Evolutionary conservation across 2,797 vertebrate species (phyloP), one percentile per base, ranked within the genome.

Genomic region (Leptatherina wallacei): DNA sequence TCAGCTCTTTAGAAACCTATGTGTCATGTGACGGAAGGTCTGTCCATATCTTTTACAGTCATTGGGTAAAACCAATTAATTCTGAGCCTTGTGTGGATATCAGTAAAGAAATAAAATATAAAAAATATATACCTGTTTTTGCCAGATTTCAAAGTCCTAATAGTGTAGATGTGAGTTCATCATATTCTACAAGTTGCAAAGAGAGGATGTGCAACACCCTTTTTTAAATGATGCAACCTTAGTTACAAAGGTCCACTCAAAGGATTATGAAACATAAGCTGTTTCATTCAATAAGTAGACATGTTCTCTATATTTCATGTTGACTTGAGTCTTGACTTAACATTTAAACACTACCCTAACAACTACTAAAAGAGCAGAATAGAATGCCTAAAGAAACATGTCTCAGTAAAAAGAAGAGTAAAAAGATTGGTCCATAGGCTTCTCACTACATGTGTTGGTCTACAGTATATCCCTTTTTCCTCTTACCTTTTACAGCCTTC

Each of bases 401-500:
- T 69, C 61, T 66, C 12, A 36, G 13, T 69, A 61, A 64, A 77
- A 65, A 33, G 6, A n/a, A n/a, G 12, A 14, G 1, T 9, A 20
- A 62, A 36, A 49, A 57, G 22, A 74, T 16, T 0, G 44, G 2
- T 49, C 73, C 11, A 71, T 51, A 55, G 61, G 55, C 67, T 67
- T 61, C 18, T 55, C 64, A 52, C 38, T 62, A 35, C 42, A 36
- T 64, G 27, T 51, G 59, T 56, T 51, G 61, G 35, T 71, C 49
- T 36, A 54, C 9, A 29, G n/a, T 22, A 20, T 33, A 56, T 69
- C 29, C 22, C 61, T 47, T 13, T 57, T 58, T 56, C 14, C 8
- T 54, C 62, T 64, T 40, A 54, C 27, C 54, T 60, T 65, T 60
- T 67, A n/a, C 27, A 1, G 61, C 82, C 33, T 2, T 80, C 65